Percentiles rank a stretch among this genome's conserved stretches.
These are phyloP conservation scores for Watsonalla binaria DNA, from an alignment of 2,888 invertebrate species.

Conservation along the genomic window DNA sequence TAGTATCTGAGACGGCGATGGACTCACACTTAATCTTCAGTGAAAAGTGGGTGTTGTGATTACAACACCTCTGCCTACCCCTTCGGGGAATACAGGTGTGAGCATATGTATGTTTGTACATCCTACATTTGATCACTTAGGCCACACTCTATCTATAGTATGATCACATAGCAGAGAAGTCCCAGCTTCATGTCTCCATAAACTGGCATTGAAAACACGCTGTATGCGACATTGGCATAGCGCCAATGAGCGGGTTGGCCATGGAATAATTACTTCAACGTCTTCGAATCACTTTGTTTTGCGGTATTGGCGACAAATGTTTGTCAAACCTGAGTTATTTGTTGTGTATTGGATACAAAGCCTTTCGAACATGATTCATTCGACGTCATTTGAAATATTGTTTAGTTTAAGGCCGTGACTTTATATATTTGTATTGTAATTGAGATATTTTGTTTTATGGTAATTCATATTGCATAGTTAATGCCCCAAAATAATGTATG, in stretches of 20 bases:
- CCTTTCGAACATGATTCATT: neutral
- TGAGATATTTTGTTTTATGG: too few species aligned
- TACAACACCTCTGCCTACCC: slow-evolving; percentile 1
- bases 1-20: too few species aligned
- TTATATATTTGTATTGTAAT: too few species aligned
- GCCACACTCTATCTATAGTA: slow-evolving; percentile 5
- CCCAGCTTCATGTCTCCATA: slow-evolving; percentile 19
- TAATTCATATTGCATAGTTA: too few species aligned
- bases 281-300: slow-evolving; percentile 7
- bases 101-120: neutral
- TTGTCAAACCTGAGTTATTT: neutral
- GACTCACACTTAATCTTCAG: too few species aligned
- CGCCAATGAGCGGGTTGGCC: slow-evolving; percentile 29
- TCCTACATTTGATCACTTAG: slow-evolving; percentile 3
- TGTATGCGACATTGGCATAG: slow-evolving; percentile 21
- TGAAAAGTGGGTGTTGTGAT: too few species aligned
- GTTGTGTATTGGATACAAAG: neutral
- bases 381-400: too few species aligned
- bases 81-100: too few species aligned
- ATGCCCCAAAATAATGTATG: too few species aligned
- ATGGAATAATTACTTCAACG: slow-evolving; percentile 38
- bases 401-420: too few species aligned
- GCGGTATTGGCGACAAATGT: neutral
- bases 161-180: slow-evolving; percentile 17
- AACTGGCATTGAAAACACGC: slow-evolving; percentile 22